Percentiles rank a stretch among this genome's conserved stretches.
Evolutionary conservation across 2,797 vertebrate species (phyloP).

Genomic region (Schizopygopsis malacanthus): DNA sequence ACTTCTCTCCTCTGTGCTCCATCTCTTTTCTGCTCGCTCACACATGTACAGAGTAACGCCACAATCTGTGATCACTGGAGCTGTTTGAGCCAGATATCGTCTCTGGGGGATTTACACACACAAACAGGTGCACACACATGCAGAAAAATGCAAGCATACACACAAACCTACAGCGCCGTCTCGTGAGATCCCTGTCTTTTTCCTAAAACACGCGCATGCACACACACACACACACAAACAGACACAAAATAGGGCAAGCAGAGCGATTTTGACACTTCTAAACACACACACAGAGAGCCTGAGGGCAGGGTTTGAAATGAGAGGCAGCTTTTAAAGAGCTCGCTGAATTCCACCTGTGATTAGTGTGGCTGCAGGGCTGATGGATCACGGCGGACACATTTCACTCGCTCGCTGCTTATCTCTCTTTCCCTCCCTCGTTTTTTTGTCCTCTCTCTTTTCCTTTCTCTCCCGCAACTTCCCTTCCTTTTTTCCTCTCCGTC

Average conservation of each 20-base stretch:
- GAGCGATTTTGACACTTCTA: conserved; percentile 53
- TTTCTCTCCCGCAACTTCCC: conserved; percentile 6
- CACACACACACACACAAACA: conserved; percentile 19
- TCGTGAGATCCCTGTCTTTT: conserved; percentile 32
- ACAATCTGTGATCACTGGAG: conserved; percentile 62
- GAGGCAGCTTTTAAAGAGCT: conserved; percentile 86
- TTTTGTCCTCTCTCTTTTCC: conserved; percentile 12
- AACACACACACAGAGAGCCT: conserved; percentile 68
- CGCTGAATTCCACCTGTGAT: conserved; percentile 87
- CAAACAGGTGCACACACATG: conserved; percentile 40
- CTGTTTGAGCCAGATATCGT: conserved; percentile 57
- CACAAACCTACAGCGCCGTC: conserved; percentile 53
- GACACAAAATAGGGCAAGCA: conserved; percentile 46
- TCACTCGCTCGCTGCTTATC: conserved; percentile 74
- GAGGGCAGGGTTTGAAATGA: conserved; percentile 82
- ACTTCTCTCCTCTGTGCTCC: conserved; percentile 48
- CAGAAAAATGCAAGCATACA: conserved; percentile 37
- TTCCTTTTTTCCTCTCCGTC: conserved; percentile 18
- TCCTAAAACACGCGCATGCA: background rate
- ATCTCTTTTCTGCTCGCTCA: conserved; percentile 59
- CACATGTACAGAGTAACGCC: conserved; percentile 49
- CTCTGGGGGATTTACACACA: conserved; percentile 56
- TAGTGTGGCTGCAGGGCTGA: conserved; percentile 82
- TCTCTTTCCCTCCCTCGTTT: conserved; percentile 36
- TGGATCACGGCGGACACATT: conserved; percentile 82